Conservation (phyloP, 2,888 invertebrate genomes). For the Asteroscopus sphinx region DNA sequence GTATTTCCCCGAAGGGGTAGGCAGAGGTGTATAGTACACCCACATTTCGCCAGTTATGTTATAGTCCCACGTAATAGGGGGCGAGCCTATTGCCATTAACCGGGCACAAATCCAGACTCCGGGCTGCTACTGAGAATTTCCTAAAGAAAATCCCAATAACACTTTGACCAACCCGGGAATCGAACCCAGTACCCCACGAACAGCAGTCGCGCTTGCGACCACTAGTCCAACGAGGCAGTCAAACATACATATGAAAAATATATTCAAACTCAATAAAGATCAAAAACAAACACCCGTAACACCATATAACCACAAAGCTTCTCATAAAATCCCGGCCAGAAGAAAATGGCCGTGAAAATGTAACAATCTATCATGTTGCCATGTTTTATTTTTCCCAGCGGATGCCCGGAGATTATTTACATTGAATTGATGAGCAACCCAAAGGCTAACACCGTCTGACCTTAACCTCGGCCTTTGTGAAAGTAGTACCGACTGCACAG, state of each 20-base stretch:
- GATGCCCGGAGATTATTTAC: slow-evolving; percentile 84
- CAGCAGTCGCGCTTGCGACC: no score
- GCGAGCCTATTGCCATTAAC: no score
- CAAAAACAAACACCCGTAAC: slow-evolving; percentile 24
- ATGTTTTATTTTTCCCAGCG: slow-evolving; percentile 79
- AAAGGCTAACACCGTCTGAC: slow-evolving; percentile 78
- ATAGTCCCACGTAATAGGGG: no score
- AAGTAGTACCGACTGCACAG: slow-evolving; percentile 64
- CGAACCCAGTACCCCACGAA: no score
- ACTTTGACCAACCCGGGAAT: no score
- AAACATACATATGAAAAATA: not conserved
- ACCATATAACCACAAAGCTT: slow-evolving; percentile 48
- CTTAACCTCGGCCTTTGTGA: slow-evolving; percentile 75
- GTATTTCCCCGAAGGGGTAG: no score
- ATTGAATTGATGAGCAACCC: slow-evolving; percentile 83
- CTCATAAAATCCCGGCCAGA: slow-evolving; percentile 58
- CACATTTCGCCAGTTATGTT: no score
- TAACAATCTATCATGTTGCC: slow-evolving; percentile 81
- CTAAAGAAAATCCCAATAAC: no score
- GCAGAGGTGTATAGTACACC: no score
- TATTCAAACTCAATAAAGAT: slow-evolving; percentile 15
- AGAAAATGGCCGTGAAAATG: slow-evolving; percentile 74
- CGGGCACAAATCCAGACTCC: no score
- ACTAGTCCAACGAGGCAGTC: no score
- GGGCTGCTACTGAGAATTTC: no score